Conservation (phyloP, 2,888 invertebrate species). For the Drosophila niveifrons region DNA sequence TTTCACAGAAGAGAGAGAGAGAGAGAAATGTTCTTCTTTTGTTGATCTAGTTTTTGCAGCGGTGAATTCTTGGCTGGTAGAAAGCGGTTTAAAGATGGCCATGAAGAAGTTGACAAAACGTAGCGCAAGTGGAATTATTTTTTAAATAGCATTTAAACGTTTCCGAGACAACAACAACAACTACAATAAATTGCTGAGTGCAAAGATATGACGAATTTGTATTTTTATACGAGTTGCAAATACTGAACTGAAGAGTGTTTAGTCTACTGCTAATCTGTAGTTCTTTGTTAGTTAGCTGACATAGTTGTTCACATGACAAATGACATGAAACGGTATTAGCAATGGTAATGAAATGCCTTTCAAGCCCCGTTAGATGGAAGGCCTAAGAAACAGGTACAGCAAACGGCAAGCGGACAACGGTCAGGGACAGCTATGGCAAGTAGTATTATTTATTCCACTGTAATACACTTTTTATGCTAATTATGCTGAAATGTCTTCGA, state of each 20-base stretch:
- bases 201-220: not conserved
- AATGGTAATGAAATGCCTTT: slow-evolving; percentile 55
- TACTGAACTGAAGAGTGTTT: not conserved
- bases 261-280: not conserved
- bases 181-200: not conserved
- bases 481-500: slow-evolving; percentile 21
- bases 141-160: slow-evolving; percentile 20
- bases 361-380: slow-evolving; percentile 26
- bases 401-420: slow-evolving; percentile 9
- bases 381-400: slow-evolving; percentile 10
- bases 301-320: slow-evolving; percentile 49
- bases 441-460: slow-evolving; percentile 17
- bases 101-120: slow-evolving; percentile 23
- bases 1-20: too few relatives aligned
- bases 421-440: slow-evolving; percentile 15
- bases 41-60: slow-evolving; percentile 53
- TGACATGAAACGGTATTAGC: slow-evolving; percentile 52
- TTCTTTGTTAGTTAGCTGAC: slow-evolving; percentile 35
- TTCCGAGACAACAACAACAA: slow-evolving; percentile 6
- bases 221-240: not conserved
- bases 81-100: slow-evolving; percentile 11
- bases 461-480: slow-evolving; percentile 39
- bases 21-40: slow-evolving; percentile 32
- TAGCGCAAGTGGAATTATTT: slow-evolving; percentile 35
- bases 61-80: slow-evolving; percentile 7